Evolutionary conservation across 1,140 invertebrate species (phyloP).

Genomic region (Venustaconcha ellipsiformis): DNA sequence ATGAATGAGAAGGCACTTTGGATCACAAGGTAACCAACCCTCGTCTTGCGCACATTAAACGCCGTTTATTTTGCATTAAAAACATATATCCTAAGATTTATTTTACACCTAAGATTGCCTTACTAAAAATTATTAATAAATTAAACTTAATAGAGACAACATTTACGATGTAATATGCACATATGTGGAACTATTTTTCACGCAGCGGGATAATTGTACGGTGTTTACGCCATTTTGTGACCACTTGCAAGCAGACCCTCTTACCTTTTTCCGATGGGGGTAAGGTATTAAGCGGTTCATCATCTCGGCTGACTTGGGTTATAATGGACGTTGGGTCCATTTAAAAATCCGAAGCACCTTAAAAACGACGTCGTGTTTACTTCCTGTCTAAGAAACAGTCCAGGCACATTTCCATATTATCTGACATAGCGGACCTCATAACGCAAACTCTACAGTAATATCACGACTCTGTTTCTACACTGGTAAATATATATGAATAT

Average conservation of each 20-base stretch:
- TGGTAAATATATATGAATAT: conserved; percentile 22
- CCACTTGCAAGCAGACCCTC: conserved; percentile 46
- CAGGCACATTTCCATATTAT: conserved; percentile 12
- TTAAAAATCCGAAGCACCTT: conserved; percentile 72
- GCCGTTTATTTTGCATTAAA: no score
- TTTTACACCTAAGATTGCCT: no score
- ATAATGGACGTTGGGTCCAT: conserved; percentile 99
- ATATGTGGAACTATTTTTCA: conserved; percentile 31
- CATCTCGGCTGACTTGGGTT: conserved; percentile 96
- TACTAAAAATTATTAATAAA: no score
- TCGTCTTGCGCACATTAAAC: no score
- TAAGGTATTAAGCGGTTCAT: conserved; percentile 93
- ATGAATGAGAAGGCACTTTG: no score
- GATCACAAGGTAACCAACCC: no score
- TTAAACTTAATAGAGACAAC: no score
- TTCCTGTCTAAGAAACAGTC: conserved; percentile 10
- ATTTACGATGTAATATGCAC: neutral
- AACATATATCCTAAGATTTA: no score
- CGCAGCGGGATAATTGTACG: conserved; percentile 15
- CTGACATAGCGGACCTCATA: conserved; percentile 24
- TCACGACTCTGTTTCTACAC: conserved; percentile 35
- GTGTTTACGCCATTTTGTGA: conserved; percentile 35
- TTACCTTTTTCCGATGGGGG: conserved; percentile 89
- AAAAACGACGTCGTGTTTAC: conserved; percentile 54
- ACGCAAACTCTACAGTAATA: conserved; percentile 22